Evolutionary conservation across 2,888 invertebrate species (phyloP).

Genomic region (Teinopalpus imperialis): DNA sequence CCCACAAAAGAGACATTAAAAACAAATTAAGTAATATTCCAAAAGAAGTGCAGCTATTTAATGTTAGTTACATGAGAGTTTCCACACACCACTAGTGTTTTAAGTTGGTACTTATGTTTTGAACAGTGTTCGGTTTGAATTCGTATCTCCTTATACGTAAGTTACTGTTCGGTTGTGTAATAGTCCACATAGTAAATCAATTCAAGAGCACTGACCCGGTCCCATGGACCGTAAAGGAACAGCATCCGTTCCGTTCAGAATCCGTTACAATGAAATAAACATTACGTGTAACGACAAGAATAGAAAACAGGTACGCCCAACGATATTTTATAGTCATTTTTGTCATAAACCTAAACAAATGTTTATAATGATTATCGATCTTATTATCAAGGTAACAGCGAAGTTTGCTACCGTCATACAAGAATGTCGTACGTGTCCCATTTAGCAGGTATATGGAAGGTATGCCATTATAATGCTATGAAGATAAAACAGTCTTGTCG

Average conservation of each 20-base stretch:
- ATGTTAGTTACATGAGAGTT: neutral
- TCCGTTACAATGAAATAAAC: constrained; percentile 38
- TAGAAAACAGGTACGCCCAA: constrained; percentile 28
- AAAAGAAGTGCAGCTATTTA: constrained; percentile 9
- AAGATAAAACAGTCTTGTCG: constrained; percentile 18
- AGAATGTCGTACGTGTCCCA: constrained; percentile 18
- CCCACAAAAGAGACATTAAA: constrained; percentile 21
- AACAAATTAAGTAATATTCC: constrained; percentile 14
- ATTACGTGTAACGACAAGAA: constrained; percentile 34
- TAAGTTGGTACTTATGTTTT: too few species aligned
- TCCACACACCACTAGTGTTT: neutral
- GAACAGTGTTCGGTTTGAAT: too few species aligned
- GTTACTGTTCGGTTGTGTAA: neutral
- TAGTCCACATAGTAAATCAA: constrained; percentile 15
- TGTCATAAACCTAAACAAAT: neutral
- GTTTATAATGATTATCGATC: constrained; percentile 4
- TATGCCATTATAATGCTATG: constrained; percentile 13
- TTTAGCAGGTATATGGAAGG: constrained; percentile 14
- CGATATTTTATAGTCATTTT: constrained; percentile 16
- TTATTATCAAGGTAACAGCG: neutral
- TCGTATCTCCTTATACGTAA: neutral
- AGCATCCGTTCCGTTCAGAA: too few species aligned
- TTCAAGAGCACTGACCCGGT: constrained; percentile 32
- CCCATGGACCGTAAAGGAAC: constrained; percentile 26
- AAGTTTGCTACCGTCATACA: constrained; percentile 1